Percentiles rank a stretch among this genome's conserved stretches.
phyloP scores from a whole-genome alignment of 2,888 invertebrate species.

The Zeuzera pyrina region DNA sequence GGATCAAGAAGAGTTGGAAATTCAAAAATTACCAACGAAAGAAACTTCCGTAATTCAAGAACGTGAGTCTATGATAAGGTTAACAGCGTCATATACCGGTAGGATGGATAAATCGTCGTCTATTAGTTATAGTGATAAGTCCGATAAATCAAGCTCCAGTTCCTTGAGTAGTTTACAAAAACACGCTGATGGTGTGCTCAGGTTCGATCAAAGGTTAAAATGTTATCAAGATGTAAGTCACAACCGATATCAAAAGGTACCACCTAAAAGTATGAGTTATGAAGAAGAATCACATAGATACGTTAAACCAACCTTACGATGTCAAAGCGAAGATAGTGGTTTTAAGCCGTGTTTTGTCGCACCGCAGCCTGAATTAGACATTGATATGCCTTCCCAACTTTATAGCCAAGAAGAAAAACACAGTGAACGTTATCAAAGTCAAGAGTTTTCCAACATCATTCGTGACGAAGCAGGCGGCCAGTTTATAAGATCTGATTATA shows the following conservation, averaged over 20 bases:
- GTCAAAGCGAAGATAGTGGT: slow-evolving; percentile 75
- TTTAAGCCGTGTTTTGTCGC: slow-evolving; percentile 53
- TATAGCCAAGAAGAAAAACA: slow-evolving; percentile 76
- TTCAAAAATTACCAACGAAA: slow-evolving; percentile 26
- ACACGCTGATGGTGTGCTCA: slow-evolving; percentile 49
- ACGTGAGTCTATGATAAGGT: slow-evolving; percentile 46
- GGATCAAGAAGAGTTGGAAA: slow-evolving; percentile 28
- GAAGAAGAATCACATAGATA: slow-evolving; percentile 61
- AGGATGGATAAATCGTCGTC: slow-evolving; percentile 64
- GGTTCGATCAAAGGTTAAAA: slow-evolving; percentile 50
- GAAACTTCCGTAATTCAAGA: slow-evolving; percentile 32
- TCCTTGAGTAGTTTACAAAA: slow-evolving; percentile 64
- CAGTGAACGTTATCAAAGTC: slow-evolving; percentile 77
- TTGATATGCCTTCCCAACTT: slow-evolving; percentile 69
- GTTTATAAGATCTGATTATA: slow-evolving; percentile 68
- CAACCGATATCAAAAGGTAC: slow-evolving; percentile 50
- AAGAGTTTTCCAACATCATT: slow-evolving; percentile 72
- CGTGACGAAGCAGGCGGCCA: slow-evolving; percentile 48
- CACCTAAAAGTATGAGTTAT: slow-evolving; percentile 65
- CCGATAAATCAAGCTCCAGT: slow-evolving; percentile 68
- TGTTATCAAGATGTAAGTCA: slow-evolving; percentile 41
- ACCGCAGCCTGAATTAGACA: slow-evolving; percentile 69
- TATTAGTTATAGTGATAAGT: slow-evolving; percentile 66
- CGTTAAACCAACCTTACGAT: slow-evolving; percentile 65
- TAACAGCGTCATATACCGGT: slow-evolving; percentile 40